phyloP scores from a whole-genome alignment of 1,140 invertebrate species.

The Orius insidiosus region DNA sequence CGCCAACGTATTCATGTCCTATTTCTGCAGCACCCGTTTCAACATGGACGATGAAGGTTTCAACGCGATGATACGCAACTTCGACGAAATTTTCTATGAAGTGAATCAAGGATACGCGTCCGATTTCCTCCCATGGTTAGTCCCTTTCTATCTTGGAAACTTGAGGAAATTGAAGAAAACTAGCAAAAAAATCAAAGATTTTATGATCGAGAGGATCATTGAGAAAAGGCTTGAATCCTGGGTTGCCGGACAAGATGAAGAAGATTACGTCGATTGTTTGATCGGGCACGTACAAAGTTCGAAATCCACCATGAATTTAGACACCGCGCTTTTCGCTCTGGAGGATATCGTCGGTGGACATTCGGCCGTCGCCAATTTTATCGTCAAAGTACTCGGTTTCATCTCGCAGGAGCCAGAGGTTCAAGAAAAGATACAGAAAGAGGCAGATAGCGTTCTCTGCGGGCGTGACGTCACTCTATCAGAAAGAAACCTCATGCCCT shows the following conservation, averaged over 20 bases:
- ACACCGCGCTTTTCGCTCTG: constrained; percentile 38
- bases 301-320: constrained; percentile 38
- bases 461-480: constrained; percentile 38
- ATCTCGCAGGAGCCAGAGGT: constrained; percentile 44
- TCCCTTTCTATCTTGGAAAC: constrained; percentile 50
- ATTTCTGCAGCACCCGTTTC: constrained; percentile 43
- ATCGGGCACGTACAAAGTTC: constrained; percentile 44
- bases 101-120: constrained; percentile 76
- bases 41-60: constrained; percentile 45
- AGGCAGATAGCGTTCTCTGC: constrained; percentile 44
- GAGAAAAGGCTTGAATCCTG: constrained; percentile 35
- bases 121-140: constrained; percentile 72
- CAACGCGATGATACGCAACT: constrained; percentile 44
- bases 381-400: constrained; percentile 53
- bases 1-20: constrained; percentile 57
- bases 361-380: constrained; percentile 60
- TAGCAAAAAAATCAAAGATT: constrained; percentile 51
- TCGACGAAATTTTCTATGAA: constrained; percentile 77
- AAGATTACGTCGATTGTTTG: constrained; percentile 56
- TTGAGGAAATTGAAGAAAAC: constrained; percentile 47
- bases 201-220: constrained; percentile 56
- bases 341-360: constrained; percentile 78
- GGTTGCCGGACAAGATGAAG: constrained; percentile 15
- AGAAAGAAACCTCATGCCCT: constrained; percentile 52
- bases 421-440: constrained; percentile 41